Conservation (phyloP, 2,113 vertebrate species). For the Thalassarche chlororhynchos region DNA sequence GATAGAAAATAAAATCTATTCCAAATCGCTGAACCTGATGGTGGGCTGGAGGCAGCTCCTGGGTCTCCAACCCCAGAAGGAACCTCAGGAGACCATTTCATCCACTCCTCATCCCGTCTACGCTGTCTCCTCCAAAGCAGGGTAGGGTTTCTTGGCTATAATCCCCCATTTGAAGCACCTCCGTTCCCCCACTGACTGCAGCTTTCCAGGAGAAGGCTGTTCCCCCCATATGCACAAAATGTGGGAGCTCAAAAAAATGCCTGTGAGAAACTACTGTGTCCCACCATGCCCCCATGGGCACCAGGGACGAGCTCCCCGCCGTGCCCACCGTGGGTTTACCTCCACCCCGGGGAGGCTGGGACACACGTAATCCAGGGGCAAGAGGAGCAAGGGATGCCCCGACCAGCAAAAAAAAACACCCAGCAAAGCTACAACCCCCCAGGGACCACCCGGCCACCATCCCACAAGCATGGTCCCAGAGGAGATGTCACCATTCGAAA, state of each 20-base stretch:
- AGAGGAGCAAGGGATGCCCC: not conserved
- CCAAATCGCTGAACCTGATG: not conserved
- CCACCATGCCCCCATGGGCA: not conserved
- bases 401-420: slow-evolving; percentile 48
- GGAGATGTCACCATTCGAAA: not conserved
- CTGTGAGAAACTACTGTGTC: fast-evolving
- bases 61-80: not conserved
- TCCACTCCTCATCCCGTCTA: fast-evolving
- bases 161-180: not conserved
- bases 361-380: not conserved
- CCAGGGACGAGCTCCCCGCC: fast-evolving
- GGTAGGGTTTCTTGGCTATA: not conserved
- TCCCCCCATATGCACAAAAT: not conserved
- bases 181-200: not conserved
- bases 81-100: not conserved
- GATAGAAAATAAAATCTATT: fast-evolving
- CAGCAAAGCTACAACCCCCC: not conserved
- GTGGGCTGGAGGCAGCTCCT: not conserved
- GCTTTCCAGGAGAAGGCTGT: not conserved
- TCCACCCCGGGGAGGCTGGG: not conserved
- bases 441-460: fast-evolving
- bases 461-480: not conserved
- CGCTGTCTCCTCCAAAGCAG: not conserved
- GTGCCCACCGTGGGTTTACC: fast-evolving
- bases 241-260: fast-evolving